Base-by-base conservation (phyloP, 1,140 invertebrate species). In the Mizuhopecten yessoensis region DNA sequence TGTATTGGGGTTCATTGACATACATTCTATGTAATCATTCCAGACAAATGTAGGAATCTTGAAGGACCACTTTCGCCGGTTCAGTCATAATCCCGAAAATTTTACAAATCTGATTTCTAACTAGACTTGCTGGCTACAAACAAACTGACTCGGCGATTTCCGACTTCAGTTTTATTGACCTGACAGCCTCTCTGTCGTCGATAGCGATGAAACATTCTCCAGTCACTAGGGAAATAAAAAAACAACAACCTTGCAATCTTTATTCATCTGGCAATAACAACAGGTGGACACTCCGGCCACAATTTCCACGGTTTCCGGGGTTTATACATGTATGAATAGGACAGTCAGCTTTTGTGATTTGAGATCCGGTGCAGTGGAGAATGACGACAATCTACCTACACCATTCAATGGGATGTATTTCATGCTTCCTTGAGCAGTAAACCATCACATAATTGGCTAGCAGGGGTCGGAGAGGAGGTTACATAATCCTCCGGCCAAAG, bases 371-470 rank as follows among this genome's bases (percentile, higher is more conserved):
- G 57, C 57, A 75, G 57, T 29, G 57, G 29, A 75, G 57, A 9
- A 75, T 75, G 57, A 17, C 57, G 57, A 29, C 3, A n/a, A 75
- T 75, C 57, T 17, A 29, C n/a, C 57, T n/a, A 75, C n/a, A 1
- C n/a, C 57, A 75, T 75, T 75, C 57, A 75, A 5, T n/a, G 23
- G 1, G 57, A 1, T 75, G 23, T 75, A 75, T 75, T 75, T 75
- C 57, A 75, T 29, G 57, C 57, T 75, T 75, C n/a, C 57, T 29
- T 75, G 57, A 75, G n/a, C 57, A 75, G 57, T 75, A 75, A 75
- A 75, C 23, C n/a, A 75, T 75, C 57, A 75, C n/a, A 75, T 75
- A 75, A 75, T 75, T 75, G 57, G 57, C 57, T n/a, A 29, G n/a
- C 5, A n/a, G 2, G 57, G n/a, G 57, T 0, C 11, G 15, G 57